Base-by-base conservation (phyloP, 37 sponge, comb jelly and placozoan genomes). In the Trichoplax adhaerens region DNA sequence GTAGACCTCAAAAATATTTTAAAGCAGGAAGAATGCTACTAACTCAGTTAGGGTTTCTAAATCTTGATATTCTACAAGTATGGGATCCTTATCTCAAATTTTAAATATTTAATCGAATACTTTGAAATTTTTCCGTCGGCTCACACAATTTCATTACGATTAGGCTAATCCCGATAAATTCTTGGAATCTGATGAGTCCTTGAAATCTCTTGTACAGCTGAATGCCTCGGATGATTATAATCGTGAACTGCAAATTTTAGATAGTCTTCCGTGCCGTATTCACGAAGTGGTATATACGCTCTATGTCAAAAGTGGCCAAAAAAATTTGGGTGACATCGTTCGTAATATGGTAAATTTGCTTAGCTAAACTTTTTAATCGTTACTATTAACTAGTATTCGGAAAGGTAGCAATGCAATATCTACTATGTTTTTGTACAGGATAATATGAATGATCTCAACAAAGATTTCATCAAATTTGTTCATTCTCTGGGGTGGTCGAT, bases 401-500 rank as follows among this genome's bases (percentile, higher is more conserved):
- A 58, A 50, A 5, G 10, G 59, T 46, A 72, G 6, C 5, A 5
- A 71, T 29, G 29, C 29, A 29, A 29, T 29, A 29, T 29, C 29
- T 29, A 29, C 29, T 29, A 29, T 29, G 29, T 74, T 5, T 51
- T 71, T 74, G 54, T 73, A 72, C 12, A 77, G 4, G 55, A 51
- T 2, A 6, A 52, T 51, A 29, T 12, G 47, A 48, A 51, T 74
- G 29, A 29, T 29, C 29, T 29, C 29, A 29, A 29, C 29, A 29
- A 29, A 29, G 84, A 90, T 50, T 91, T 81, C 61, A 3, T 69
- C 2, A 74, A 83, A 73, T 88, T 92, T 57, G 74, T 88, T 12
- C 58, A 81, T 4, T 77, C 86, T 3, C 79, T 92, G 4, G 94
- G 94, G 0, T 92, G 94, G 94, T 69, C 73, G 2, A 86, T 88